These are phyloP conservation scores for Brachionus sp. DNA, from an alignment of 1,140 invertebrate species.

Conservation along the genomic window DNA sequence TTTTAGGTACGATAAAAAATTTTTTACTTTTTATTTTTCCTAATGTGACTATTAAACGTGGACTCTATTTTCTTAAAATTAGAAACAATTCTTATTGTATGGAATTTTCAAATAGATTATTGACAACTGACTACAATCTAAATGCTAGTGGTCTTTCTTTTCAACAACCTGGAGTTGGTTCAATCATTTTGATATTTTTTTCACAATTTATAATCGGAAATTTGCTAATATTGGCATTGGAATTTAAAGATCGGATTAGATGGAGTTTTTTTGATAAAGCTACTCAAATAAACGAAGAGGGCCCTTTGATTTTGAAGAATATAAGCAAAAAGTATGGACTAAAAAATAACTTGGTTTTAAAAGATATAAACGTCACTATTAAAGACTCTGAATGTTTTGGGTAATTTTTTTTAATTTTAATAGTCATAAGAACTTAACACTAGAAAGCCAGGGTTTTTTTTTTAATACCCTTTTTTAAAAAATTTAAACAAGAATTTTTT, in stretches of 20 bases:
- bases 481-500: no score
- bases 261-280: background rate
- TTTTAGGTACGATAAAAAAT: background rate
- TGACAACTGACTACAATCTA: background rate
- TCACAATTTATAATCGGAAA: constrained; percentile 19
- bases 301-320: background rate
- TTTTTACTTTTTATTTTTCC: background rate
- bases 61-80: constrained; percentile 11
- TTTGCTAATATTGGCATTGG: background rate
- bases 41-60: constrained; percentile 21
- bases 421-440: background rate
- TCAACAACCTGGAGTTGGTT: constrained; percentile 24
- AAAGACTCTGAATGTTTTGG: constrained; percentile 30
- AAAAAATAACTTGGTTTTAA: background rate
- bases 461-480: no score
- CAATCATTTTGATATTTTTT: background rate
- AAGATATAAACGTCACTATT: background rate
- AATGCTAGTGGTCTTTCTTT: background rate
- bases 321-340: constrained; percentile 28
- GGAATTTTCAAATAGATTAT: background rate
- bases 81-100: background rate
- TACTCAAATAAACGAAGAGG: background rate
- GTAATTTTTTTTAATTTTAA: background rate
- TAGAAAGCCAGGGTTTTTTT: no score
- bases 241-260: background rate